Conservation (phyloP, 2,888 invertebrate species). For the Smittia aterrima region DNA sequence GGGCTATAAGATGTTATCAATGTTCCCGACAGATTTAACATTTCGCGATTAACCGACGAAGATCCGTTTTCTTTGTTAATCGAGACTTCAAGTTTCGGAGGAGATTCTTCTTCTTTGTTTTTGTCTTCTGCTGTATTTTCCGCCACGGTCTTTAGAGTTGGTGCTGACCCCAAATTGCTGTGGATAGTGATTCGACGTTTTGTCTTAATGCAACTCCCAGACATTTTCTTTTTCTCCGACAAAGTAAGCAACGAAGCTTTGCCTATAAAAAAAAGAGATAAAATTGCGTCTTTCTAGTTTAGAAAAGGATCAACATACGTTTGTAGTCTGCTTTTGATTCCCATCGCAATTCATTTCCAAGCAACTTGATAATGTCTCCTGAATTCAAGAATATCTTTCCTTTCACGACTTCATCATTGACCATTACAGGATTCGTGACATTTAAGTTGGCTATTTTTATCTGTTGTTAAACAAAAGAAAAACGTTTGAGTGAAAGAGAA, state of each 20-base stretch:
- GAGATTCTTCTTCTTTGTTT: neutral
- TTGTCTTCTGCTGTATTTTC: too few relatives aligned
- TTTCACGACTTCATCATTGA: neutral
- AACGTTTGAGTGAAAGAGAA: neutral
- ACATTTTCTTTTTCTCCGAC: neutral
- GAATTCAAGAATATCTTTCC: neutral
- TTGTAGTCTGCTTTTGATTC: conserved; percentile 9
- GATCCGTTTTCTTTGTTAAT: conserved; percentile 21
- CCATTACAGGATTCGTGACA: neutral
- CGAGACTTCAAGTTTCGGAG: neutral
- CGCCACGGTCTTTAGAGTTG: too few relatives aligned
- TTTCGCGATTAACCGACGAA: neutral
- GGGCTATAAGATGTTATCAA: neutral
- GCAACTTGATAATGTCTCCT: conserved; percentile 18
- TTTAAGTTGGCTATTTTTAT: neutral
- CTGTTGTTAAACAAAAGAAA: neutral
- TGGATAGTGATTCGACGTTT: conserved; percentile 27
- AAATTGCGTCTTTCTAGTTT: neutral
- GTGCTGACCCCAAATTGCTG: too few relatives aligned
- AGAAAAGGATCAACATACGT: neutral
- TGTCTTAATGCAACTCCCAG: neutral
- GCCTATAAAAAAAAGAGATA: neutral
- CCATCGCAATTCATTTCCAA: conserved; percentile 16
- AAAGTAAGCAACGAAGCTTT: neutral
- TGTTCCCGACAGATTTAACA: conserved; percentile 18